A percentile compares a stretch with the other conserved stretches of the same genome.
phyloP scores from a whole-genome alignment of 2,113 vertebrate genomes.

The Zosterops lateralis region DNA sequence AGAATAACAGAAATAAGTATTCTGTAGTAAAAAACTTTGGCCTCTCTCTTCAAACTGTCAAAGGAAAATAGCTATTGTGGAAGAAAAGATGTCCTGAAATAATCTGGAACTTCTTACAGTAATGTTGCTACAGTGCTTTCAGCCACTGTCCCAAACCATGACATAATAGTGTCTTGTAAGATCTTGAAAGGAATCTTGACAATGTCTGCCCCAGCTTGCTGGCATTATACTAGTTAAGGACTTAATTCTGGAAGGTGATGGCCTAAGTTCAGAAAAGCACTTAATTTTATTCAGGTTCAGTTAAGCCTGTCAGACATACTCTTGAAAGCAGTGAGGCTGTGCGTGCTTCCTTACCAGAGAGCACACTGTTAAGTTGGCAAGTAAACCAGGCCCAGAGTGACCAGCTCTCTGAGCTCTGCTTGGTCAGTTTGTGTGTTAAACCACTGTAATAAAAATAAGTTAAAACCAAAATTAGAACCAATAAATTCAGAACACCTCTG shows the following conservation, averaged over 20 bases:
- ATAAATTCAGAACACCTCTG: neutral
- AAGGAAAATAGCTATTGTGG: neutral
- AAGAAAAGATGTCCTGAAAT: neutral
- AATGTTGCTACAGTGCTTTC: constrained; percentile 7
- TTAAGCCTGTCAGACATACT: neutral
- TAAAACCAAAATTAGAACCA: neutral
- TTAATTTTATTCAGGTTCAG: neutral
- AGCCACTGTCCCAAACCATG: neutral
- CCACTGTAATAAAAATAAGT: neutral
- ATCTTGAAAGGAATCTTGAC: neutral
- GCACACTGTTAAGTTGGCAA: neutral
- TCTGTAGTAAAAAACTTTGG: constrained; percentile 27
- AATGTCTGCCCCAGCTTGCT: neutral
- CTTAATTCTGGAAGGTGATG: neutral
- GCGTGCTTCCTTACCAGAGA: neutral
- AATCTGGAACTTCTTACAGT: neutral
- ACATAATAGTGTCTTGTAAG: neutral
- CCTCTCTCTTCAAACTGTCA: neutral
- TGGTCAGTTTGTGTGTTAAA: constrained; percentile 3
- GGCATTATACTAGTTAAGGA: neutral
- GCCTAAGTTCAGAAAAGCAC: constrained; percentile 16
- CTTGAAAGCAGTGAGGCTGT: neutral
- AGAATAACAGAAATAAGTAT: neutral
- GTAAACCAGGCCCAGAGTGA: constrained; percentile 13
- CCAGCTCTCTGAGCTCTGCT: constrained; percentile 16